These are phyloP conservation scores for Orthonyx spaldingii DNA, from an alignment of 2,113 vertebrate genomes.

Conservation along the genomic window DNA sequence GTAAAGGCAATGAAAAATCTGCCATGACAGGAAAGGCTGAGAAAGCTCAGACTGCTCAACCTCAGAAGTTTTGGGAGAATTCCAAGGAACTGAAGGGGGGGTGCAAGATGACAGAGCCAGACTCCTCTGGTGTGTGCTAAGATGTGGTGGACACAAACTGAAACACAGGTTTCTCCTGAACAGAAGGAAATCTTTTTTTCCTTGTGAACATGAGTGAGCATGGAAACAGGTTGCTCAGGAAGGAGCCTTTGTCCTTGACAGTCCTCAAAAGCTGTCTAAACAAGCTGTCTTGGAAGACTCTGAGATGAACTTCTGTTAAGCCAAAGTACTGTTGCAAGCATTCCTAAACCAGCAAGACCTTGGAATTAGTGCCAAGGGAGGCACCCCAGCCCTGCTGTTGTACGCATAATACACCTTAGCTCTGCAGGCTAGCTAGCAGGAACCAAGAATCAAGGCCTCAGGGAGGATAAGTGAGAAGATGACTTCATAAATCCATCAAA, in stretches of 20 bases:
- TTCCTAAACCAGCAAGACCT: background rate
- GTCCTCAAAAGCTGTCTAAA: background rate
- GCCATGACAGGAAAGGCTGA: background rate
- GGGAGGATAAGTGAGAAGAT: background rate
- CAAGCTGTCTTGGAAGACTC: background rate
- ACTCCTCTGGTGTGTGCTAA: too few species aligned
- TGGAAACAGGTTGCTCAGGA: background rate
- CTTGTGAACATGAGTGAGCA: background rate
- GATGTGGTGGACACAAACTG: background rate
- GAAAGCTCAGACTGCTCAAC: background rate
- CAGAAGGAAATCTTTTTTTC: background rate
- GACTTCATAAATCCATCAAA: background rate
- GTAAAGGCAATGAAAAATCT: background rate
- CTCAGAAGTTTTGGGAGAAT: background rate
- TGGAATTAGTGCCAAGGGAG: background rate
- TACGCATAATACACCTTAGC: rapidly evolving
- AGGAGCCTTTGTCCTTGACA: background rate
- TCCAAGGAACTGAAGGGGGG: background rate
- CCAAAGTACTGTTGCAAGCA: background rate
- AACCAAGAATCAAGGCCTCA: background rate
- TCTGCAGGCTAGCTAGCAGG: background rate
- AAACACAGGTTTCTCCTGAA: background rate
- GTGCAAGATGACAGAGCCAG: background rate
- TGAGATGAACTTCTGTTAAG: background rate
- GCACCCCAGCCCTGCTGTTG: background rate